A percentile compares a stretch with the other conserved stretches of the same genome.
phyloP scores from a whole-genome alignment of 2,888 invertebrate species.

The Doris montereyensis region DNA sequence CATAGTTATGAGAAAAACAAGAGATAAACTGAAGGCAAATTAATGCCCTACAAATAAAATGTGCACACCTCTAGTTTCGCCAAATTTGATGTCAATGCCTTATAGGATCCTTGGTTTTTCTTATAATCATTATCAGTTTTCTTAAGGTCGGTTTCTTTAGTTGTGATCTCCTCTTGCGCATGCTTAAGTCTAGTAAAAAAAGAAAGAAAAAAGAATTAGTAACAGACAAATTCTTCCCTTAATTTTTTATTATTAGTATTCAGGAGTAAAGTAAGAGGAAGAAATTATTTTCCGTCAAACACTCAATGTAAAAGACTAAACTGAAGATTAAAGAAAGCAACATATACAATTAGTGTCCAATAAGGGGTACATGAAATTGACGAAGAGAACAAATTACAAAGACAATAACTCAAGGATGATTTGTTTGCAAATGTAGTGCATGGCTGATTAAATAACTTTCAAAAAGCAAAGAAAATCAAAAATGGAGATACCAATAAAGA shows the following conservation, averaged over 20 bases:
- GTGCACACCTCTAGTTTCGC: constrained; percentile 68
- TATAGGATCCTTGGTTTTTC: constrained; percentile 78
- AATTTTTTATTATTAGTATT: not conserved
- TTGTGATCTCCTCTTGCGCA: constrained; percentile 75
- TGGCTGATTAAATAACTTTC: too few relatives aligned
- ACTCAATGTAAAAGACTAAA: too few relatives aligned
- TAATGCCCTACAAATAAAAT: too few relatives aligned
- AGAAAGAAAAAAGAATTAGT: not conserved
- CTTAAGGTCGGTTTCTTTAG: constrained; percentile 80
- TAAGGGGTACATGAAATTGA: too few relatives aligned
- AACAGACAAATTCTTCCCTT: not conserved
- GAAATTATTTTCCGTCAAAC: not conserved
- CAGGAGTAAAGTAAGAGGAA: not conserved
- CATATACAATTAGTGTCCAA: too few relatives aligned
- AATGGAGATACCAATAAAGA: not conserved
- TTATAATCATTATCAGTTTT: constrained; percentile 80
- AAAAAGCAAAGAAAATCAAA: not conserved
- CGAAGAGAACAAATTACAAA: too few relatives aligned
- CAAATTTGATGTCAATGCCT: constrained; percentile 74
- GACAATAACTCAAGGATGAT: too few relatives aligned
- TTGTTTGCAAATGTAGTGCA: too few relatives aligned
- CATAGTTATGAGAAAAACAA: too few relatives aligned
- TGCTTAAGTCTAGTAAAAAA: constrained; percentile 65
- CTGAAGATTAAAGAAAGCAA: too few relatives aligned
- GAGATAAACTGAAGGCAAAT: too few relatives aligned